Base-by-base conservation (phyloP, 2,888 invertebrate genomes). In the Isoperla grammatica region DNA sequence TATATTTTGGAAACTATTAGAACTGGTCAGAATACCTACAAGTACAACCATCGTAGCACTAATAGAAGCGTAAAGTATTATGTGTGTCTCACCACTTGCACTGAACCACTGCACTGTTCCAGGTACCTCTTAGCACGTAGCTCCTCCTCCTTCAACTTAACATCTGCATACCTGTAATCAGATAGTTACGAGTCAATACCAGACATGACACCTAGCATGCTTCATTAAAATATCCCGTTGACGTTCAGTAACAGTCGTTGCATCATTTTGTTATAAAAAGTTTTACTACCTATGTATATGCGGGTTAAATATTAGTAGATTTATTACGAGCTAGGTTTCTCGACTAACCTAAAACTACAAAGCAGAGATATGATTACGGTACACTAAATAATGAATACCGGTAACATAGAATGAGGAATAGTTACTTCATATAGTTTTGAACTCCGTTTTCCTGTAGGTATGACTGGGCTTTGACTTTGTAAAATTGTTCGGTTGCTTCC, bases 61-160 rank as follows among this genome's bases (percentile, higher is more conserved):
- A n/a, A n/a, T n/a, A n/a, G n/a, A n/a, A n/a, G n/a, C n/a, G n/a
- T n/a, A n/a, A n/a, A n/a, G n/a, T n/a, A n/a, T n/a, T n/a, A n/a
- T n/a, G n/a, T 23, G 15, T 13, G 29, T 69, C 74, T 71, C 68
- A 81, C 79, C 64, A 75, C 74, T 67, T 76, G 76, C 3, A 82
- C 77, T 2, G 91, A 88, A 45, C 87, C 88, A 75, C 90, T 90
- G 64, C 91, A 89, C 0, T 93, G 90, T 73, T 97, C 96, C 63
- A 98, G 78, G 73, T 97, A 97, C 65, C 94, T 85, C 70, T 89
- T 86, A 2, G 96, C 98, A 49, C 99, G 77, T 12, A 89, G 82
- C 75, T 97, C 96, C 73, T 99, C 99, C 73, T 99, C 99, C 43
- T 90, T 85, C 50, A 99, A 78, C 72, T 98, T 95, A 56, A 85